These are phyloP conservation scores for Epinephelus cyanopodus DNA, from an alignment of 2,113 vertebrate genomes.

Conservation along the genomic window DNA sequence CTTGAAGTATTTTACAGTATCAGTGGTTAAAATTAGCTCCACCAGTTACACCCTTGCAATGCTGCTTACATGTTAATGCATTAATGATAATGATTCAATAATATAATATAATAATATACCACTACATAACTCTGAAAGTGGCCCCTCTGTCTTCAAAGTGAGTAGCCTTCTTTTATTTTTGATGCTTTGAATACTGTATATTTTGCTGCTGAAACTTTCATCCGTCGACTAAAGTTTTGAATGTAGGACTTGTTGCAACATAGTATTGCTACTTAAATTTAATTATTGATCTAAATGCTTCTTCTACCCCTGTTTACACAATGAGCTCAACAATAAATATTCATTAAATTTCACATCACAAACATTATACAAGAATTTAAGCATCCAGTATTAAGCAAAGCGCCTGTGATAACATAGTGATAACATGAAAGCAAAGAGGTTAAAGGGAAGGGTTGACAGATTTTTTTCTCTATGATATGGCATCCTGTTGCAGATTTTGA, in stretches of 20 bases:
- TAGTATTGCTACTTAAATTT: not conserved
- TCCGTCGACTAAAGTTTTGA: not conserved
- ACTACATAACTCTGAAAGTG: not conserved
- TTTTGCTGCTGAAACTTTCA: not conserved
- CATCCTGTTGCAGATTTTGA: conserved; percentile 4
- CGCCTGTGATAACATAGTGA: not conserved
- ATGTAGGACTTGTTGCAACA: not conserved
- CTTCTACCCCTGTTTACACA: no score
- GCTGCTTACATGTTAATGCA: not conserved
- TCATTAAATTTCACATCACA: not conserved
- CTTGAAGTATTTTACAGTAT: not conserved
- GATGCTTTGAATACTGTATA: no score
- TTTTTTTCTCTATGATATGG: not conserved
- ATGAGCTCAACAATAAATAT: not conserved
- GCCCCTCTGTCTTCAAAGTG: not conserved
- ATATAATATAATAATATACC: not conserved
- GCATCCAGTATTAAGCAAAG: not conserved
- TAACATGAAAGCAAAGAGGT: conserved; percentile 1
- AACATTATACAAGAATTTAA: not conserved
- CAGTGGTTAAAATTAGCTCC: not conserved
- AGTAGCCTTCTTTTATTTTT: not conserved
- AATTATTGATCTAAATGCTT: no score
- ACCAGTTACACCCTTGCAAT: not conserved
- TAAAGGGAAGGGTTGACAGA: not conserved
- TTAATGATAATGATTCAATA: not conserved